Conservation (phyloP, 2,888 invertebrate genomes). For the Tryphoninae sp. region DNA sequence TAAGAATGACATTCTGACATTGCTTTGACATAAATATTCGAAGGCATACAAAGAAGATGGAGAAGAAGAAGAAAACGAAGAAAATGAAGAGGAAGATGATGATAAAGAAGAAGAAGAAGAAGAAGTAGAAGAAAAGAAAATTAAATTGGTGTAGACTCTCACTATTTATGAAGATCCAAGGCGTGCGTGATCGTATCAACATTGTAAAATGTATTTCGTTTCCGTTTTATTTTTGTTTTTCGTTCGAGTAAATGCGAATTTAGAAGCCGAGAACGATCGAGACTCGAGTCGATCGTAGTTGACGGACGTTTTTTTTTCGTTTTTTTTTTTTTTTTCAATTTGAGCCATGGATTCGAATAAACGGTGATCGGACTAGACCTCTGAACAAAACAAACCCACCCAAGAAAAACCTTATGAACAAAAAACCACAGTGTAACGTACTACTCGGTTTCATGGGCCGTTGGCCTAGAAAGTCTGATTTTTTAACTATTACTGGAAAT, state of each 20-base stretch:
- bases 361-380: constrained; percentile 78
- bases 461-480: constrained; percentile 81
- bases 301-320: constrained; percentile 39
- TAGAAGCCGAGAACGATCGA: constrained; percentile 25
- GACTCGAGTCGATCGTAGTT: constrained; percentile 24
- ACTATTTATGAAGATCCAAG: constrained; percentile 61
- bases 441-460: constrained; percentile 78
- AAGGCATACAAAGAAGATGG: constrained; percentile 36
- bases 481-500: constrained; percentile 77
- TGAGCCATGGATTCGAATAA: constrained; percentile 77
- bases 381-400: constrained; percentile 64
- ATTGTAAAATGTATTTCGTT: constrained; percentile 37
- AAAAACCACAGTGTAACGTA: constrained; percentile 59
- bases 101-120: not conserved
- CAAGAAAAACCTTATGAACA: constrained; percentile 48
- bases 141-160: constrained; percentile 58
- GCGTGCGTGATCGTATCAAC: constrained; percentile 21
- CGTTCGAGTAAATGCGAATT: not conserved
- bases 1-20: constrained; percentile 56
- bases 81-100: not conserved
- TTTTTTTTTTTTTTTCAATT: constrained; percentile 68
- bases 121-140: not conserved
- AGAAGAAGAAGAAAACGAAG: constrained; percentile 15
- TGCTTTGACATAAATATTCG: constrained; percentile 52
- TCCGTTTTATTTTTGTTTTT: not conserved